Evolutionary conservation across 2,113 vertebrate species (phyloP), one percentile per base, ranked within the genome.

Genomic region (Pleuronectes platessa): DNA sequence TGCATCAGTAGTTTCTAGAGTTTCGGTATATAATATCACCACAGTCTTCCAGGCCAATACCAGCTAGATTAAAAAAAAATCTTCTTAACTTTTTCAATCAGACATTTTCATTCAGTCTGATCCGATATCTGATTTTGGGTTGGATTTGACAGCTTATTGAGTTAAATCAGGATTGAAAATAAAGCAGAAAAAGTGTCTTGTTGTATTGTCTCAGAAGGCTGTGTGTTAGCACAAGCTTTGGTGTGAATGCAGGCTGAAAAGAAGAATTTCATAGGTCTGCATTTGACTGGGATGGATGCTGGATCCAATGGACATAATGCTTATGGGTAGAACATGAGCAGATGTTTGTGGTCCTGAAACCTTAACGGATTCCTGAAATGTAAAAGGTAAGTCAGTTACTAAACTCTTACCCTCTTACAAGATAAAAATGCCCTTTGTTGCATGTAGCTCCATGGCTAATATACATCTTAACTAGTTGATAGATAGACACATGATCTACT

Each of bases 21-120:
- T 66, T 68, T 59, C 69, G 66, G 40, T 42, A 13, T 12, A 42
- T 70, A 73, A 79, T 79, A 35, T 85, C 78, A 86, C 85, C 69
- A 82, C 87, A 93, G 90, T 79, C 90, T 90, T 93, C 85, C 78
- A 90, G 88, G 82, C 64, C 89, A 91, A 85, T 62, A 71, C 55
- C 20, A 82, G 27, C 21, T 67, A 74, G 8, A 66, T 47, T 26
- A 56, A 12, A 0, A 8, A 37, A 37, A 35, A 35, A 20, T 4
- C 74, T 65, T 65, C 35, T 61, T 67, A 3, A 55, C 2, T 54
- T 45, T 20, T 72, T 74, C 20, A 24, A 61, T 59, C 5, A 45
- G 37, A 31, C 42, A 0, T 14, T 37, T 9, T 12, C 15, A 70
- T 56, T 11, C 45, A 56, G 24, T 26, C 61, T 63, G 24, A 72